Conservation (phyloP, 2,113 vertebrate species). For the Sigmodon hispidus region DNA sequence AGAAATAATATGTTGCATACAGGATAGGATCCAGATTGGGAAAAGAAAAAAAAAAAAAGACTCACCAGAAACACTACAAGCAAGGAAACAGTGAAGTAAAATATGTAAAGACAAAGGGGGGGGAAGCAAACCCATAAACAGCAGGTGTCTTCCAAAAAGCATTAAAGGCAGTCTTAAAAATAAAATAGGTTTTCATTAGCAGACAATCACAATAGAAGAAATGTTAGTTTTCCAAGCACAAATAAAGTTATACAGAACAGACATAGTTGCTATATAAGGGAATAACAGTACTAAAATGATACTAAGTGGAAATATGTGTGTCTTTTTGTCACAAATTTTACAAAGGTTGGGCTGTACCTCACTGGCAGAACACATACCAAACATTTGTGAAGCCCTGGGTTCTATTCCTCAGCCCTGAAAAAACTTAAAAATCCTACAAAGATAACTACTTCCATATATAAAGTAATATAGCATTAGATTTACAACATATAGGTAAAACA, state of each 20-base stretch:
- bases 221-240: neutral
- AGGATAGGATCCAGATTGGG: neutral
- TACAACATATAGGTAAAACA: neutral
- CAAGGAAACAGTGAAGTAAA: conserved; percentile 20
- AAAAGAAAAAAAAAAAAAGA: no score
- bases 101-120: neutral
- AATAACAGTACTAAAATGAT: neutral
- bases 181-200: neutral
- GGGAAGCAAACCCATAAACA: neutral
- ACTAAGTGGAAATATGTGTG: neutral
- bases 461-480: neutral
- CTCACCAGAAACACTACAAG: neutral
- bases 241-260: conserved; percentile 3
- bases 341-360: neutral
- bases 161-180: conserved; percentile 9
- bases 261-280: neutral
- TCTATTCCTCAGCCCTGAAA: neutral
- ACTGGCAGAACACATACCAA: neutral
- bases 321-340: neutral
- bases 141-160: conserved; percentile 20
- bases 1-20: neutral
- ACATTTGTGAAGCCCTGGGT: neutral
- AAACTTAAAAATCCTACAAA: neutral
- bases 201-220: neutral
- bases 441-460: neutral